Evolutionary conservation across 2,888 invertebrate species (phyloP), one percentile per base, ranked within the genome.

Genomic region (Epinotia demarniana): DNA sequence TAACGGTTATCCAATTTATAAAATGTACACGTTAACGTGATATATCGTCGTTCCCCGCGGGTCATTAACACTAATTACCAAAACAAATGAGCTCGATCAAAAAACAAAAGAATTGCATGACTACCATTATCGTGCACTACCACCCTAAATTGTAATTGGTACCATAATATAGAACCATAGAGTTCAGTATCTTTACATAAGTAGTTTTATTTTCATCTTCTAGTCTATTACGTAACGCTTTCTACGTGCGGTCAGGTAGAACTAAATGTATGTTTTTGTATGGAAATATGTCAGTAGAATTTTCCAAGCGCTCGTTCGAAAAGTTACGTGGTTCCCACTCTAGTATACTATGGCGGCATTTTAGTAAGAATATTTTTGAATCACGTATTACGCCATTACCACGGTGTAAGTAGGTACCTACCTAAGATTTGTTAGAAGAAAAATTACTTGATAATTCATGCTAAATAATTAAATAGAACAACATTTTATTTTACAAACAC

Each of bases 111-210:
- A 75, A 75, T 58, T 66, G 70, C 75, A 49, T 69, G 63, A 49
- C 58, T 11, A 16, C 74, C 66, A 60, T 46, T 69, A 74, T 68
- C 18, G 66, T 66, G 60, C 60, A 19, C 53, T 60, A 73, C 67
- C 66, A 61, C 73, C 66, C 73, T 61, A 67, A 73, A 73, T 55
- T 73, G 43, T 73, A 61, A 73, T 67, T 73, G 67, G 73, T 23
- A 27, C 46, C 16, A 27, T 53, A 49, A n/a, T 49, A 19, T 43
- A 13, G 3, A 13, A 64, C n/a, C 49, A 64, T 64, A 23, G 49
- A 19, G 64, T 64, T 64, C 49, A 16, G 64, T 64, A 64, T 27
- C 18, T 60, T 60, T 39, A 9, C 39, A 39, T 39, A 39, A 9
- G 0, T 33, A 33, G 33, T 39, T 33, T 39, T 39, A 39, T 39